Base-by-base conservation (phyloP, 2,888 invertebrate genomes). In the Ophion ventricosus region DNA sequence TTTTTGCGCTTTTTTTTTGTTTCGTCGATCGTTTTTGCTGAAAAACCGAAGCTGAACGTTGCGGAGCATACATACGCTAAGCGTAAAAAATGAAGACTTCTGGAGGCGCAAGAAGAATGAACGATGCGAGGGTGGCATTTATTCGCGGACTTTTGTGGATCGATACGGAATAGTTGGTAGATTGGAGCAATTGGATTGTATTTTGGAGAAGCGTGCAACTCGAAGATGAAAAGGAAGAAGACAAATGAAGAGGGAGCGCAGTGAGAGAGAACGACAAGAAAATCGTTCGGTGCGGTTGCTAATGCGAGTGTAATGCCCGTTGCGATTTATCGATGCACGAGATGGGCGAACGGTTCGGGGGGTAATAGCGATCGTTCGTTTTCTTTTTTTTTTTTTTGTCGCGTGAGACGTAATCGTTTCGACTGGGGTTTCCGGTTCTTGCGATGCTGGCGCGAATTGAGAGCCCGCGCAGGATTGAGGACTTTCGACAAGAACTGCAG, bases 261-360 rank as follows among this genome's bases (percentile, higher is more conserved):
- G 54, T 25, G 35, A 56, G 56, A 17, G 63, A 63, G 23, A 75
- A 80, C 40, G 23, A 63, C 63, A 56, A 74, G 64, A 69, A 72
- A 57, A 64, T 26, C 56, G 67, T 75, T 70, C 40, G 73, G 59
- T 59, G 64, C 40, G 56, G 29, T 82, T 49, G 72, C 77, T 85
- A 85, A 85, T 85, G 84, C 66, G 79, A 85, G 84, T 84, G 76
- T 85, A 84, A 85, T 79, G 81, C 57, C 83, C 40, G 25, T 29
- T 14, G 54, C 77, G 26, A 73, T 67, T 77, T 67, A 67, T 67
- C 67, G 77, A 82, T 67, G 67, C 82, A 54, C 77, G n/a, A 70
- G 54, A 54, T 25, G 25, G 17, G 35, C 69, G 49, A 77, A 40
- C 59, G 67, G 59, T 67, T 56, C 66, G n/a, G 14, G 1, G 49